Conservation (phyloP, 1,140 invertebrate genomes). For the Lepeophtheirus salmonis region DNA sequence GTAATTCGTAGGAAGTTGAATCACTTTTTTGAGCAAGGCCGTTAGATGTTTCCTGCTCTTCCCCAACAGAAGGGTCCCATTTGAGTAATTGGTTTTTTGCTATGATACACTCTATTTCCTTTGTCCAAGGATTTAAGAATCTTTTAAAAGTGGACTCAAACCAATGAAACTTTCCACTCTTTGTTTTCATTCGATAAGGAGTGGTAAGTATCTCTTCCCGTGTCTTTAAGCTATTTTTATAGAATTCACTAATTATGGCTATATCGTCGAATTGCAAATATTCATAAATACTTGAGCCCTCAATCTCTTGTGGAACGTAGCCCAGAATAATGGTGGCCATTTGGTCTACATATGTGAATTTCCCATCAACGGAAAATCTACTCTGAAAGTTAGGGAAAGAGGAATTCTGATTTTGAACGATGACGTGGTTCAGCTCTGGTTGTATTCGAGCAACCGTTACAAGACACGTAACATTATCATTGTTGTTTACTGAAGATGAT, state of each 20-base stretch:
- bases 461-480: slow-evolving; percentile 21
- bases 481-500: neutral
- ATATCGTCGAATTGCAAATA: slow-evolving; percentile 74
- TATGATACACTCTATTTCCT: slow-evolving; percentile 69
- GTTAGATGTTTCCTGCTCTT: neutral
- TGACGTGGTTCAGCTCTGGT: slow-evolving; percentile 25
- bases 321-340: slow-evolving; percentile 70
- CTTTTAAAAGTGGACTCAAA: slow-evolving; percentile 64
- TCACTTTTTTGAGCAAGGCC: neutral
- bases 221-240: slow-evolving; percentile 54
- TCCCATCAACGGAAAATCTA: slow-evolving; percentile 37
- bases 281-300: slow-evolving; percentile 81
- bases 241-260: slow-evolving; percentile 52
- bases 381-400: slow-evolving; percentile 42
- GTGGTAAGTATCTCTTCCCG: slow-evolving; percentile 42
- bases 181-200: slow-evolving; percentile 54
- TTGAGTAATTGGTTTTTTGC: slow-evolving; percentile 57
- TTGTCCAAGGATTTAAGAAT: slow-evolving; percentile 77
- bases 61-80: slow-evolving; percentile 29
- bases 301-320: slow-evolving; percentile 73
- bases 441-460: slow-evolving; percentile 52
- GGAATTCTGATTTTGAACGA: slow-evolving; percentile 14
- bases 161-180: slow-evolving; percentile 48
- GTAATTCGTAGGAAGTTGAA: neutral
- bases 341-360: slow-evolving; percentile 45